A percentile compares a stretch with the other conserved stretches of the same genome.
These are phyloP conservation scores for Kradibia gibbosae DNA, from an alignment of 1,140 invertebrate genomes.

Conservation along the genomic window DNA sequence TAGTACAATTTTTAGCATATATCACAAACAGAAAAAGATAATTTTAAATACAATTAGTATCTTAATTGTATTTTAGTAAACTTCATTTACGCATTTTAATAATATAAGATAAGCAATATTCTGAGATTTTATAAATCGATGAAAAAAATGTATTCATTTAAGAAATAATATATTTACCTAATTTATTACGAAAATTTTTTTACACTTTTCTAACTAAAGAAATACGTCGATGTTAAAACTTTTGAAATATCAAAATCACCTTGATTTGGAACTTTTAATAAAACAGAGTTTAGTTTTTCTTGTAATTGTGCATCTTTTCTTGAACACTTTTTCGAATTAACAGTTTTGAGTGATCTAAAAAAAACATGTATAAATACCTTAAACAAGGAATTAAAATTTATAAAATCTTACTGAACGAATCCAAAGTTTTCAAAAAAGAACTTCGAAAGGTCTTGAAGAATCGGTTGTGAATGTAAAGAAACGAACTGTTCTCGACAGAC, in stretches of 20 bases:
- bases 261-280: conserved; percentile 79
- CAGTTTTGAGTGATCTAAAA: not conserved
- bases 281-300: conserved; percentile 76
- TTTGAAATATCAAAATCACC: conserved; percentile 83
- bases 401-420: conserved; percentile 59
- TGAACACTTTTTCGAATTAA: not conserved
- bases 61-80: no score
- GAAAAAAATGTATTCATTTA: not conserved
- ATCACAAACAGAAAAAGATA: no score
- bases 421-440: conserved; percentile 81
- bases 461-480: conserved; percentile 91
- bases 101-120: not conserved
- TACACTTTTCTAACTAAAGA: conserved; percentile 79
- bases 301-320: conserved; percentile 59
- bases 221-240: conserved; percentile 85
- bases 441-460: conserved; percentile 90
- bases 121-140: not conserved
- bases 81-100: no score
- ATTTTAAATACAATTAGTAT: no score
- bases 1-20: no score
- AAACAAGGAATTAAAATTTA: conserved; percentile 15
- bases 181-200: not conserved
- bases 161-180: conserved; percentile 15
- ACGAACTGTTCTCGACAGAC: conserved; percentile 98
- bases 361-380: not conserved